These are phyloP conservation scores for Nomia melanderi DNA, from an alignment of 1,140 invertebrate species.

Conservation along the genomic window DNA sequence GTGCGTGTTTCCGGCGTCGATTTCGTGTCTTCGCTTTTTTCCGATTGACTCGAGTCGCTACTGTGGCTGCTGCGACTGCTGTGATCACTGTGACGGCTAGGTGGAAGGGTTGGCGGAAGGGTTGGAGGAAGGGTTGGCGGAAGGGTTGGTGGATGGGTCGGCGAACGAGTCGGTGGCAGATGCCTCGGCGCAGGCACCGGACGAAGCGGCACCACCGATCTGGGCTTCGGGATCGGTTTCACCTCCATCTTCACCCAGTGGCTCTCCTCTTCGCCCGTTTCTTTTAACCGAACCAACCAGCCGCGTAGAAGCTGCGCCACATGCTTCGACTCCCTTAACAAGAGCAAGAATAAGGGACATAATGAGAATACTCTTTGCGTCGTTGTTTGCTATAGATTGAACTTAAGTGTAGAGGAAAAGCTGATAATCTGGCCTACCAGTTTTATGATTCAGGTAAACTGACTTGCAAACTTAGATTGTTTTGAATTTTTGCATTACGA, in stretches of 20 bases:
- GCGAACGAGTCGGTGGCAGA: slow-evolving; percentile 20
- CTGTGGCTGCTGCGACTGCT: slow-evolving; percentile 53
- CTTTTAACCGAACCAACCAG: slow-evolving; percentile 41
- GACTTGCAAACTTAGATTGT: too few relatives aligned
- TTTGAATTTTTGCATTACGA: too few relatives aligned
- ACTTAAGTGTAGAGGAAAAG: too few relatives aligned
- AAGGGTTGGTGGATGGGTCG: too few relatives aligned
- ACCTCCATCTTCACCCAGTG: slow-evolving; percentile 68
- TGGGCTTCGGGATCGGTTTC: slow-evolving; percentile 76
- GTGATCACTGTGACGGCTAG: slow-evolving; percentile 20
- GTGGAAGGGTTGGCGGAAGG: too few relatives aligned
- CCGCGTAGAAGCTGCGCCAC: slow-evolving; percentile 22
- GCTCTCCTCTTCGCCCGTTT: slow-evolving; percentile 13
- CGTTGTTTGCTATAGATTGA: too few relatives aligned
- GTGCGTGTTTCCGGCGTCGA: slow-evolving; percentile 31
- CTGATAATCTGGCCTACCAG: too few relatives aligned
- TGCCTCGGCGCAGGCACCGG: slow-evolving; percentile 74
- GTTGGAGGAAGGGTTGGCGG: too few relatives aligned
- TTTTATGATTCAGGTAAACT: too few relatives aligned
- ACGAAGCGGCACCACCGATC: slow-evolving; percentile 67
- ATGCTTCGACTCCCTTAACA: slow-evolving; percentile 35
- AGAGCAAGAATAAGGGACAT: too few relatives aligned
- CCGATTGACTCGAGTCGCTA: slow-evolving; percentile 72
- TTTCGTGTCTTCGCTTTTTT: slow-evolving; percentile 71
- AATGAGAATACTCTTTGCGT: too few relatives aligned